Evolutionary conservation across 2,797 vertebrate species (phyloP), one percentile per base, ranked within the genome.

Genomic region (Sciaenops ocellatus): DNA sequence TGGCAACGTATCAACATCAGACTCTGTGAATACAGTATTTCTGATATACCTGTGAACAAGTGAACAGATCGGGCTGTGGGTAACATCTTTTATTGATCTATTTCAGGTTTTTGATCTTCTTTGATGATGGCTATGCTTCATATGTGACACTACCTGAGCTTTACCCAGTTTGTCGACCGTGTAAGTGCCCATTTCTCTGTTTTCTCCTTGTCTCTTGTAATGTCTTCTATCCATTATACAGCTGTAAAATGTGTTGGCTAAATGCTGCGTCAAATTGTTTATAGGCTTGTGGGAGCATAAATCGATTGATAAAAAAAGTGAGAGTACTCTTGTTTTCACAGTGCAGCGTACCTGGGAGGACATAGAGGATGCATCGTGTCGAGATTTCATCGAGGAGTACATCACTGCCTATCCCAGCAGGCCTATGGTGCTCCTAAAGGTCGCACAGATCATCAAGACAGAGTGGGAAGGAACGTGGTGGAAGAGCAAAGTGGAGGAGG

Each of bases 401-500:
- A 97, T 99, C 92, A 98, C 97, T 0, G 97, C 98, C 0, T 99
- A 99, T 83, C 98, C 98, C 59, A 99, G 98, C 94, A 93, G 98
- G 1, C 98, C 98, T n/a, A 99, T 99, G 98, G 98, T 99, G n/a
- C 95, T 99, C 56, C 95, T 99, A 0, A 99, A 99, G 92, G 96
- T 91, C 0, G 96, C 97, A 12, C 98, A 99, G 91, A 96, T 98
- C 41, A 99, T 99, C 88, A 99, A 99, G 93, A 99, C 98, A 0
- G 98, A 99, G 84, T 99, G 98, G 98, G 98, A 99, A 70, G 98
- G 98, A 9, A 99, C 97, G 0, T 99, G 98, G 98, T 99, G 98
- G 98, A 98, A 97, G 84, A 99, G 98, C 79, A 96, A 97, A 4
- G 98, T 99, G 62, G 98, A 99, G 72, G 98, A 99, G 79, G 98